Conservation (phyloP, 2,888 invertebrate genomes). For the Lochmaea capreae region DNA sequence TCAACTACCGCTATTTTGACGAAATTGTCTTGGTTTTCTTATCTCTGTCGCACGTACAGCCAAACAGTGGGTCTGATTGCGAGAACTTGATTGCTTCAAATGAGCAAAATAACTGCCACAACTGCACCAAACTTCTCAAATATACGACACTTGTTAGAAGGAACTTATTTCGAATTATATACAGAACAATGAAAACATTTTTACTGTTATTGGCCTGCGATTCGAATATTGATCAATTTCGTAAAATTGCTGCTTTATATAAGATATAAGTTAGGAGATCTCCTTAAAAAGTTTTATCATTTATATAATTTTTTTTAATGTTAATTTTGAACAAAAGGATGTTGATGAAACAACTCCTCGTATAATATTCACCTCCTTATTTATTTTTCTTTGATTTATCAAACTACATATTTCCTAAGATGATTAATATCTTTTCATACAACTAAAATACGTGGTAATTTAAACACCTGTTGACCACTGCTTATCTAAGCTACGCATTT, state of each 20-base stretch:
- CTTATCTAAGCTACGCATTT: neutral
- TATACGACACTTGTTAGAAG: conserved; percentile 46
- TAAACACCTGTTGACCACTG: too few relatives aligned
- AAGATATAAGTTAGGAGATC: neutral
- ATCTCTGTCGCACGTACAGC: conserved; percentile 63
- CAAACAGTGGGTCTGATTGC: conserved; percentile 65
- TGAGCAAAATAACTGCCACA: conserved; percentile 64
- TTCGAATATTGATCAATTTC: neutral
- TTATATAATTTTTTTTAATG: too few relatives aligned
- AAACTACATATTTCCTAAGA: too few relatives aligned
- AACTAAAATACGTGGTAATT: too few relatives aligned
- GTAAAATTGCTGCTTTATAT: neutral
- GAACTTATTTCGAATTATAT: conserved; percentile 32
- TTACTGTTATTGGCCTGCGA: conserved; percentile 27
- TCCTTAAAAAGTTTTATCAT: neutral
- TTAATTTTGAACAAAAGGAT: too few relatives aligned
- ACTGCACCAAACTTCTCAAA: conserved; percentile 51
- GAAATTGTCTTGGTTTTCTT: conserved; percentile 68
- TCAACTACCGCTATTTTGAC: conserved; percentile 66
- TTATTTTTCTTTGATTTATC: too few relatives aligned
- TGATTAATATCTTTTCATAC: too few relatives aligned
- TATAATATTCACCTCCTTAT: too few relatives aligned
- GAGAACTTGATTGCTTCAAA: conserved; percentile 67
- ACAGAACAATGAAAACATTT: conserved; percentile 27
- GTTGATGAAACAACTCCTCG: too few relatives aligned